Percentiles rank a stretch among this genome's conserved stretches.
Conservation (phyloP, 1,140 invertebrate genomes). For the Neelides sp. region DNA sequence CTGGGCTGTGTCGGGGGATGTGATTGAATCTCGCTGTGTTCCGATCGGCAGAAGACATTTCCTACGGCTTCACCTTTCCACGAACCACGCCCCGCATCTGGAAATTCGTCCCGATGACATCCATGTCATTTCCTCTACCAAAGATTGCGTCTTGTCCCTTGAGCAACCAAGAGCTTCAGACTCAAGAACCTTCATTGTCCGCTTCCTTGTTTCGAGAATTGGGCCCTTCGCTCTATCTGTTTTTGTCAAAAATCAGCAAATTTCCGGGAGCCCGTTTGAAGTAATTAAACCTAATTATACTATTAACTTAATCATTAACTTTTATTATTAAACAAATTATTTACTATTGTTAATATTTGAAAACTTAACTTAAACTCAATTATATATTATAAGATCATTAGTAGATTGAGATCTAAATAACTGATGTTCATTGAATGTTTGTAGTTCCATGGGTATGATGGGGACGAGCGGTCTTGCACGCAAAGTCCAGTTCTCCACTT, state of each 20-base stretch:
- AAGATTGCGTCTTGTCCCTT: slow-evolving; percentile 27
- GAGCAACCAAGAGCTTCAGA: slow-evolving; percentile 27
- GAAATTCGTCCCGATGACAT: slow-evolving; percentile 26
- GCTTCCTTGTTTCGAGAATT: slow-evolving; percentile 26
- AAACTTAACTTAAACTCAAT: too few relatives aligned
- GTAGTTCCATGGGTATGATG: slow-evolving; percentile 28
- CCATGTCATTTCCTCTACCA: slow-evolving; percentile 20
- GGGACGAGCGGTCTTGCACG: slow-evolving; percentile 19
- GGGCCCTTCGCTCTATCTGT: slow-evolving; percentile 23
- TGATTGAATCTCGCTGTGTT: slow-evolving; percentile 27
- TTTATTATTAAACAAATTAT: background rate
- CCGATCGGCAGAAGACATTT: slow-evolving; percentile 26
- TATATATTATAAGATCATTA: too few relatives aligned
- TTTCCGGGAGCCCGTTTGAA: slow-evolving; percentile 28
- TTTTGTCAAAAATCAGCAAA: slow-evolving; percentile 22
- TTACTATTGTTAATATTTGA: too few relatives aligned
- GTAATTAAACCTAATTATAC: slow-evolving; percentile 1
- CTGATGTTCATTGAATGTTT: slow-evolving; percentile 7
- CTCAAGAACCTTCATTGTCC: slow-evolving; percentile 22
- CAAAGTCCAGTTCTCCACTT: slow-evolving; percentile 21
- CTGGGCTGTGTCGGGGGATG: slow-evolving; percentile 28
- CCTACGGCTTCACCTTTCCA: slow-evolving; percentile 24
- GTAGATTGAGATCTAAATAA: too few relatives aligned
- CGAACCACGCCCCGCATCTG: slow-evolving; percentile 13
- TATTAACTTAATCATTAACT: background rate